Conservation (phyloP, 2,113 vertebrate genomes). For the Chaetorhynchus papuensis region DNA sequence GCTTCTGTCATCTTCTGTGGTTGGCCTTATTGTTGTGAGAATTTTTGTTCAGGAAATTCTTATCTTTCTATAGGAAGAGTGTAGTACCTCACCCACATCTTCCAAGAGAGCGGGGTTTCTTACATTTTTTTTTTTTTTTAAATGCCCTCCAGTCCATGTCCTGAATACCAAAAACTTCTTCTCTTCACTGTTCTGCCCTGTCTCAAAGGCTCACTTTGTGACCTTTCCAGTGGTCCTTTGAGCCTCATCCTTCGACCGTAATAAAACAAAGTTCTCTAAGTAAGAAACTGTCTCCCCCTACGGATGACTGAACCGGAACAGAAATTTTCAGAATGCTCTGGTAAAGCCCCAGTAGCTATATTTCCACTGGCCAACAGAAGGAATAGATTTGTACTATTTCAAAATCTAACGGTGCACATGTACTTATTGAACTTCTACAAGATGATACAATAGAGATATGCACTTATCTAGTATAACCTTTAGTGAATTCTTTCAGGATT, state of each 20-base stretch:
- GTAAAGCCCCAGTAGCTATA: background rate
- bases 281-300: background rate
- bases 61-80: background rate
- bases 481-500: background rate
- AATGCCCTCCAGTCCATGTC: background rate
- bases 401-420: background rate
- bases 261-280: background rate
- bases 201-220: background rate
- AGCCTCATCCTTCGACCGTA: background rate
- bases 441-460: background rate
- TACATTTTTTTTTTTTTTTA: accelerated
- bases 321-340: background rate
- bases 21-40: background rate
- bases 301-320: background rate
- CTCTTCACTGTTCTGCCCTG: background rate
- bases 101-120: accelerated
- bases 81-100: background rate
- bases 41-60: background rate
- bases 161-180: background rate
- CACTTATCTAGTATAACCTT: background rate
- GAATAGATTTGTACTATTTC: background rate
- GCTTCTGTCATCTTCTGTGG: background rate
- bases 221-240: background rate
- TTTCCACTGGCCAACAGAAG: background rate
- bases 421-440: background rate